A percentile compares a stretch with the other conserved stretches of the same genome.
phyloP scores from a whole-genome alignment of 2,888 invertebrate genomes.

The Philereme transversata region DNA sequence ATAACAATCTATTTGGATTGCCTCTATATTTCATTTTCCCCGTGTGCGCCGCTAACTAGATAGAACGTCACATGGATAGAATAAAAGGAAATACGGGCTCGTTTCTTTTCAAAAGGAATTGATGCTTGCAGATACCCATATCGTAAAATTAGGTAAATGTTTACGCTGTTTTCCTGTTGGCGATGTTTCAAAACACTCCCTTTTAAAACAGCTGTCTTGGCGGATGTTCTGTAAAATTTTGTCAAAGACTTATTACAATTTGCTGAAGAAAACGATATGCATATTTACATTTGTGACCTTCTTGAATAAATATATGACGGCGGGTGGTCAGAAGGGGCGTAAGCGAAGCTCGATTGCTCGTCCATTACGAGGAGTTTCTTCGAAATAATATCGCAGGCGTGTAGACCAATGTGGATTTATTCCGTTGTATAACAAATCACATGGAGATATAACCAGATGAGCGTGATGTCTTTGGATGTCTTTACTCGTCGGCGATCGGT shows the following conservation, averaged over 20 bases:
- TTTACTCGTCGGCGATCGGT: too few relatives aligned
- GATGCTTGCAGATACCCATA: slow-evolving; percentile 41
- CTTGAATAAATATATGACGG: too few relatives aligned
- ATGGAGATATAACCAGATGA: too few relatives aligned
- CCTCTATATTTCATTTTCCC: slow-evolving; percentile 84
- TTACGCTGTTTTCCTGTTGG: slow-evolving; percentile 26
- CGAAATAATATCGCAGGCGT: too few relatives aligned
- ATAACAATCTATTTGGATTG: slow-evolving; percentile 85
- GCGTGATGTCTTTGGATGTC: too few relatives aligned
- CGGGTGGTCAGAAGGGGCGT: too few relatives aligned
- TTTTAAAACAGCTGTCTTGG: neutral
- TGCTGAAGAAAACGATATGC: too few relatives aligned
- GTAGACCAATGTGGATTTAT: too few relatives aligned
- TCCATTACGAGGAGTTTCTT: too few relatives aligned
- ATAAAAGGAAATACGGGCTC: slow-evolving; percentile 71
- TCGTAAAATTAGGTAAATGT: slow-evolving; percentile 35
- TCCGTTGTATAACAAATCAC: too few relatives aligned
- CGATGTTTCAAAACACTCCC: slow-evolving; percentile 5
- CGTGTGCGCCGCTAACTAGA: slow-evolving; percentile 79
- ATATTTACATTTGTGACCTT: too few relatives aligned
- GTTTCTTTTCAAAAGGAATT: slow-evolving; percentile 59
- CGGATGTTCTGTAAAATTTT: neutral
- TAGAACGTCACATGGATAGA: slow-evolving; percentile 62
- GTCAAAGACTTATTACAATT: neutral
- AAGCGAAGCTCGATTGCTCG: too few relatives aligned